Evolutionary conservation across 2,888 invertebrate genomes (phyloP).

Genomic region (Heliconius sara): DNA sequence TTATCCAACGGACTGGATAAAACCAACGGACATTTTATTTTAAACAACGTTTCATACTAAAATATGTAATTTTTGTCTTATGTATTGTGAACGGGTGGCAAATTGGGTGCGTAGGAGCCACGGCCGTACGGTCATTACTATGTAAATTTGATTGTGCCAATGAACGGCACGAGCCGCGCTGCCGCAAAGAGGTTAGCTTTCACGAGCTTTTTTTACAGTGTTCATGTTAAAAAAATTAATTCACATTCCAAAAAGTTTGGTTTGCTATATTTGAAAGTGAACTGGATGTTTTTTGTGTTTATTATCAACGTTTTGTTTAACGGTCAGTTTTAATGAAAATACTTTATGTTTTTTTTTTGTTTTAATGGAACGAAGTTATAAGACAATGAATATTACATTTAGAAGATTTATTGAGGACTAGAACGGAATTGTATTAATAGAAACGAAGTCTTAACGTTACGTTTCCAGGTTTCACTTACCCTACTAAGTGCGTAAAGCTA

Average conservation of each 20-base stretch:
- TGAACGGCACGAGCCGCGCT: conserved; percentile 70
- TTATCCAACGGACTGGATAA: not conserved
- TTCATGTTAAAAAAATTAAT: conserved; percentile 76
- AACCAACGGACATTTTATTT: conserved; percentile 14
- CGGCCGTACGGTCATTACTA: conserved; percentile 75
- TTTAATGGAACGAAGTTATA: no score
- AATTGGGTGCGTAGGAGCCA: conserved; percentile 42
- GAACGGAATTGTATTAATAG: no score
- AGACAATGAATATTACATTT: no score
- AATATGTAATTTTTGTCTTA: conserved; percentile 31
- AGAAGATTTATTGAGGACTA: no score
- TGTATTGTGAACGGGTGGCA: conserved; percentile 33
- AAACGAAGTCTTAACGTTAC: no score
- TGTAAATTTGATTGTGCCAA: conserved; percentile 83
- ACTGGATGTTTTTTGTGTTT: conserved; percentile 57
- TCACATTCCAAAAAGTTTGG: conserved; percentile 68
- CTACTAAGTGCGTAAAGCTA: no score
- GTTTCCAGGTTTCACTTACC: no score
- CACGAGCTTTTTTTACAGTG: conserved; percentile 71
- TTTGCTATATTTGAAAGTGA: conserved; percentile 76
- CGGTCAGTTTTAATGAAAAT: no score
- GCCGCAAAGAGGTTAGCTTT: conserved; percentile 79
- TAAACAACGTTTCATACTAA: conserved; percentile 4
- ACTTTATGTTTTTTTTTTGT: no score
- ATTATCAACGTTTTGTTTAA: not conserved